A percentile compares a stretch with the other conserved stretches of the same genome.
phyloP scores from a whole-genome alignment of 2,113 vertebrate genomes.

The Zingel zingel region DNA sequence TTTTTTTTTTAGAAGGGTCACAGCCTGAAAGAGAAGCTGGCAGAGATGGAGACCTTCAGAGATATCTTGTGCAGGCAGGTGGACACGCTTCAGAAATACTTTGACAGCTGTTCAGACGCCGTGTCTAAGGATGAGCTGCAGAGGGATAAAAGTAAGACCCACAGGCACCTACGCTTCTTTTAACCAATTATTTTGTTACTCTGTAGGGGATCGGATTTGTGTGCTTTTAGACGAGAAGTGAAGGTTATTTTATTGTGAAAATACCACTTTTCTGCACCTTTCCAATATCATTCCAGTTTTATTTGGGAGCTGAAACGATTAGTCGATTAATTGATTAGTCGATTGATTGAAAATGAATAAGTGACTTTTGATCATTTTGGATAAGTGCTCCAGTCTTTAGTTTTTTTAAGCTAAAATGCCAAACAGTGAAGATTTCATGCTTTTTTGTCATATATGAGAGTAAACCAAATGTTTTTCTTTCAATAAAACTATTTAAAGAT shows the following conservation, averaged over 20 bases:
- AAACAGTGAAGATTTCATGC: not conserved
- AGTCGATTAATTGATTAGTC: not conserved
- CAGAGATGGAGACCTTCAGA: constrained; percentile 99
- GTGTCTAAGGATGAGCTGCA: constrained; percentile 95
- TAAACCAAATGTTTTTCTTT: not conserved
- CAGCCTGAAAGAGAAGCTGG: constrained; percentile 95
- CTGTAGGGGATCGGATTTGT: not conserved
- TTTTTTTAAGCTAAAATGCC: too few relatives aligned
- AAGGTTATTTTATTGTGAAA: not conserved
- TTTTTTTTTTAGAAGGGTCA: constrained; percentile 89
- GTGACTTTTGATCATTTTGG: too few relatives aligned
- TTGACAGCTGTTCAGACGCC: constrained; percentile 88
- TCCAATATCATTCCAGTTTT: not conserved
- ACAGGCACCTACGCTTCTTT: not conserved
- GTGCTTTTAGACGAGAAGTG: not conserved
- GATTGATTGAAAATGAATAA: not conserved
- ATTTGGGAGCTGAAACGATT: not conserved
- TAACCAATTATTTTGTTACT: not conserved
- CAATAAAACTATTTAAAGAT: not conserved
- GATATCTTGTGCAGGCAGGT: constrained; percentile 91
- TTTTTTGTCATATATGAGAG: not conserved
- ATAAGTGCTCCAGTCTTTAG: too few relatives aligned
- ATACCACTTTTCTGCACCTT: not conserved
- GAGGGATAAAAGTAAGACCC: constrained; percentile 91
- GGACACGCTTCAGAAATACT: constrained; percentile 86